phyloP scores from a whole-genome alignment of 2,113 vertebrate species.

The Lamprotornis superbus region DNA sequence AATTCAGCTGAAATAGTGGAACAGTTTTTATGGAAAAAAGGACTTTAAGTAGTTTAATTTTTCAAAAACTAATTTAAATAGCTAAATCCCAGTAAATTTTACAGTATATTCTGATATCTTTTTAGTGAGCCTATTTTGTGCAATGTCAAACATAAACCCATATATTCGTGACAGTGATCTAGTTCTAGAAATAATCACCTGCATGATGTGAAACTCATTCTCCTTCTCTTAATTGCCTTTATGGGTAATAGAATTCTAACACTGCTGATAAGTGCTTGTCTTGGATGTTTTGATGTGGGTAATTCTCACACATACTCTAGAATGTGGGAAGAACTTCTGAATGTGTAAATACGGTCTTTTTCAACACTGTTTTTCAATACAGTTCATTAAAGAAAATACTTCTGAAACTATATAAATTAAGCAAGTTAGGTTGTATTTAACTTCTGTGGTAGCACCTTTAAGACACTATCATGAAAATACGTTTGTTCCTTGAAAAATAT shows the following conservation, averaged over 20 bases:
- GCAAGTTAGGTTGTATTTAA: neutral
- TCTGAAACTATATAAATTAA: neutral
- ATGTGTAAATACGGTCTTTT: neutral
- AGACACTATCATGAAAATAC: neutral
- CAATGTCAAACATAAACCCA: neutral
- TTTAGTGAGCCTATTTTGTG: neutral
- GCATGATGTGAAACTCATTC: neutral
- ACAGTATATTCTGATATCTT: neutral
- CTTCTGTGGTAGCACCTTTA: neutral
- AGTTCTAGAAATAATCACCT: neutral
- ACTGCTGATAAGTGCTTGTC: neutral
- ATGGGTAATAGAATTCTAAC: neutral
- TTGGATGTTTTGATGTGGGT: neutral
- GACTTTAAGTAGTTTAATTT: neutral
- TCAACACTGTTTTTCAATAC: neutral
- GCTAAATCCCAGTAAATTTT: neutral
- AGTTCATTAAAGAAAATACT: neutral
- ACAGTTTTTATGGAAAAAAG: neutral
- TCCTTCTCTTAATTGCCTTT: neutral
- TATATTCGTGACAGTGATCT: accelerated
- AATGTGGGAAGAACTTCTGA: neutral
- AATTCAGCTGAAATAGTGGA: neutral
- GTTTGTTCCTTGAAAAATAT: neutral
- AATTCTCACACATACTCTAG: neutral
- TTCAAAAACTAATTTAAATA: neutral